phyloP scores from a whole-genome alignment of 2,797 vertebrate genomes.

The Anabas testudineus region DNA sequence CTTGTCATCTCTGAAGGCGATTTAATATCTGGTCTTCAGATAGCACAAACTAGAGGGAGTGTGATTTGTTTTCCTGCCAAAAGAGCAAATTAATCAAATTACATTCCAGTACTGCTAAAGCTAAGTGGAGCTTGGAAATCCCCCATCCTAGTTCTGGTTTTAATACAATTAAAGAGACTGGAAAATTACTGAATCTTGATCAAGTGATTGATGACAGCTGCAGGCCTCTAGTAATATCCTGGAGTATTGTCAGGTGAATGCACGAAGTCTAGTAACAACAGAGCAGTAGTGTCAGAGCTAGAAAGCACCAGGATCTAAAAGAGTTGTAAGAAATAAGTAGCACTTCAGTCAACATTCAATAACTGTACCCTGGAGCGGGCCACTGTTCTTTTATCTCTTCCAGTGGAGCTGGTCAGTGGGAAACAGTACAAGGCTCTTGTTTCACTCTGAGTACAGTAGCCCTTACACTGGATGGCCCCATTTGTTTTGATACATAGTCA shows the following conservation, averaged over 20 bases:
- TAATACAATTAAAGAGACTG: constrained; percentile 6
- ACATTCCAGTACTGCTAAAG: constrained; percentile 7
- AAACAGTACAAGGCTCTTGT: neutral
- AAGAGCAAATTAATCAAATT: constrained; percentile 15
- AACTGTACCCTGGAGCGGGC: neutral
- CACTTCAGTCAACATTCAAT: constrained; percentile 23
- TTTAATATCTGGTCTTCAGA: neutral
- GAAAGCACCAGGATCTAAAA: constrained; percentile 9
- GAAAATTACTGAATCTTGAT: neutral
- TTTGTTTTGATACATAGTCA: neutral
- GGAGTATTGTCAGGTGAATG: neutral
- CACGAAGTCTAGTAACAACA: neutral
- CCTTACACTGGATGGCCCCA: too few relatives aligned
- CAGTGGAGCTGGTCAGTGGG: constrained; percentile 9
- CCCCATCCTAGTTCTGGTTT: constrained; percentile 7
- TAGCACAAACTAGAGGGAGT: neutral
- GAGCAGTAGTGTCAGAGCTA: neutral
- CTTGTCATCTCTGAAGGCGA: neutral
- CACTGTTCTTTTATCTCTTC: constrained; percentile 20
- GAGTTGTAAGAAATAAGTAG: constrained; percentile 15
- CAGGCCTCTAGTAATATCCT: too few relatives aligned
- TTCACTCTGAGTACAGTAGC: neutral
- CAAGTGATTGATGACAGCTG: neutral
- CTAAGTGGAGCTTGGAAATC: neutral
- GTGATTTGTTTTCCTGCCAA: constrained; percentile 1